Evolutionary conservation across 2,113 vertebrate species (phyloP), one percentile per base, ranked within the genome.

Genomic region (Terrapene triunguis): DNA sequence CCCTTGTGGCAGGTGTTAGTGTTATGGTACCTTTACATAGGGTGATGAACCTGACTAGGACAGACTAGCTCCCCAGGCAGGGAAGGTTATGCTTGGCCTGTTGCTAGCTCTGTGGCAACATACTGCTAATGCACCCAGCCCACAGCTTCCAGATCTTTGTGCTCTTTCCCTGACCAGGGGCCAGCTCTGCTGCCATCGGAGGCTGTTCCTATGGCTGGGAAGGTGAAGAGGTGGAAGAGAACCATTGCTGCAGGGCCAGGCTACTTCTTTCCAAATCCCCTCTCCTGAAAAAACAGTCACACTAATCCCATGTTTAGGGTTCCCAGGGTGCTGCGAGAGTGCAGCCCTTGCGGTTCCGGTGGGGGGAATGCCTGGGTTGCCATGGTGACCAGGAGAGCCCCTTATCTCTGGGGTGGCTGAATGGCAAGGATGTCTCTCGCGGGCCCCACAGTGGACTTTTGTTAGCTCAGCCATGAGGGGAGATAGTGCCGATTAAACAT

Each of bases 401-500:
- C 98, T 98, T 97, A 98, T 98, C 97, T 97, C 97, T 98, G 98
- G 98, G 97, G 98, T 97, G 78, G 95, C 97, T 98, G 97, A 98
- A 98, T 98, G 97, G 94, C 97, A 50, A 96, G 91, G 97, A 96
- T 96, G 92, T 96, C 95, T 97, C 97, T 94, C 97, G 95, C 97
- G 90, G 92, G 42, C 65, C 94, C 96, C 98, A 98, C 98, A 98
- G 98, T 98, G 98, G 96, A 98, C 98, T 98, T 98, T 98, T 98
- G 98, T 99, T 91, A 62, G 82, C 85, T 87, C 57, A 72, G 35
- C 19, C 4, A 10, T 62, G n/a, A 4, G 32, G 17, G 16, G 25
- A 53, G 89, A 51, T 79, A 25, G 50, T 11, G 24, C 53, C 9
- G 47, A 90, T 90, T 84, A 90, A 76, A 84, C 84, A 78, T 29